Percentiles rank a stretch among this genome's conserved stretches.
phyloP scores from a whole-genome alignment of 2,113 vertebrate species.

The Tyrannus savana region DNA sequence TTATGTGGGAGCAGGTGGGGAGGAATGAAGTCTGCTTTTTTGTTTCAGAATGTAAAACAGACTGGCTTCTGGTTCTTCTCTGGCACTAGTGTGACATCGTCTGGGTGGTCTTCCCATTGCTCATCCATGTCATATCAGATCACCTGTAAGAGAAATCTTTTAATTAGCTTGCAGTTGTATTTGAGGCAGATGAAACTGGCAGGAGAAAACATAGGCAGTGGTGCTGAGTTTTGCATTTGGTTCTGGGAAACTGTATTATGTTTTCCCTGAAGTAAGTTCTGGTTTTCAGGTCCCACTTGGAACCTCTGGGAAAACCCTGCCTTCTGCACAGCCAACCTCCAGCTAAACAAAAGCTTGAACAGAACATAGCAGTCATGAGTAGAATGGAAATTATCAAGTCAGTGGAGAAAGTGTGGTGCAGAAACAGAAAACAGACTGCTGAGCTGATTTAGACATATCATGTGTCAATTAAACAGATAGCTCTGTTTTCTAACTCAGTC shows the following conservation, averaged over 20 bases:
- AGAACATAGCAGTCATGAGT: neutral
- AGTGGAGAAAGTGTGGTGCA: neutral
- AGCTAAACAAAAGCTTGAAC: neutral
- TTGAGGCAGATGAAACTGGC: neutral
- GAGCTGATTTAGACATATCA: neutral
- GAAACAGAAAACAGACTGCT: constrained; percentile 36
- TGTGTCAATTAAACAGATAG: constrained; percentile 28
- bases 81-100: neutral
- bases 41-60: constrained; percentile 4
- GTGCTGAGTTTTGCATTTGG: neutral
- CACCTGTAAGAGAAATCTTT: constrained; percentile 7
- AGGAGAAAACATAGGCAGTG: neutral
- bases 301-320: neutral
- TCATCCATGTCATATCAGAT: neutral
- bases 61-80: constrained; percentile 40
- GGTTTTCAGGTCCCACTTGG: neutral
- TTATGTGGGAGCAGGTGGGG: constrained; percentile 8
- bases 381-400: constrained; percentile 18
- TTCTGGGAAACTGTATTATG: neutral
- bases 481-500: neutral
- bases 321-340: neutral
- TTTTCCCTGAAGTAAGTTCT: neutral
- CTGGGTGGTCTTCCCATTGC: constrained; percentile 19
- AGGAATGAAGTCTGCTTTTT: neutral
- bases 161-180: neutral